phyloP scores from a whole-genome alignment of 23 tunicate genomes.

The Diplosoma virens region DNA sequence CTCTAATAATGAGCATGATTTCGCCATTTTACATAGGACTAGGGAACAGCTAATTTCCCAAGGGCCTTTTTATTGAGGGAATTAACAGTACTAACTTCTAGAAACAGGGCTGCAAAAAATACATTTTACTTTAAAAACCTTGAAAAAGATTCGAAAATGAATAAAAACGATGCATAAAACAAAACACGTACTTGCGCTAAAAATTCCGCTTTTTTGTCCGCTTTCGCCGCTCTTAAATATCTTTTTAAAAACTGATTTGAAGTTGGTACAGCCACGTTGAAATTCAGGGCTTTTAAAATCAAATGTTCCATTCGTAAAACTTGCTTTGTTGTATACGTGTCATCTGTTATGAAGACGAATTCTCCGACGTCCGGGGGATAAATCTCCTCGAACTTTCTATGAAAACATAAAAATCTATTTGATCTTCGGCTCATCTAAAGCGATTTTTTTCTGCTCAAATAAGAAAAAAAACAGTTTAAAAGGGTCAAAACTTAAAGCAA shows the following conservation, averaged over 20 bases:
- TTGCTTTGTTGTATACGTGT: slow-evolving; percentile 92
- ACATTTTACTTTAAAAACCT: too few species aligned
- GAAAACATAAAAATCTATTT: too few species aligned
- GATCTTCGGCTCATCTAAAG: too few species aligned
- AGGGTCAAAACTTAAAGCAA: too few species aligned
- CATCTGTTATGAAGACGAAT: slow-evolving; percentile 97
- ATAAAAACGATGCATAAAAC: background rate
- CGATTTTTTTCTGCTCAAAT: too few species aligned
- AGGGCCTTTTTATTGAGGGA: too few species aligned
- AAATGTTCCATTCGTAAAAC: slow-evolving; percentile 95
- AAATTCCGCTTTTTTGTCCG: slow-evolving; percentile 64
- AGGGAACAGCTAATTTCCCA: too few species aligned
- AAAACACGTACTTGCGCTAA: slow-evolving; percentile 48
- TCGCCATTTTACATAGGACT: too few species aligned
- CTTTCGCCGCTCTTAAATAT: slow-evolving; percentile 61
- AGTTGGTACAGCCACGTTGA: slow-evolving; percentile 89
- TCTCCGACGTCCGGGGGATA: slow-evolving; percentile 97
- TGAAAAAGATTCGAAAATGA: background rate
- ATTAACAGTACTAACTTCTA: too few species aligned
- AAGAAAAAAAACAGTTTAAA: too few species aligned
- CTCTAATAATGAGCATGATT: too few species aligned
- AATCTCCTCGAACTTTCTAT: slow-evolving; percentile 96
- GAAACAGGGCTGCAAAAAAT: too few species aligned
- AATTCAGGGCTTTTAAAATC: slow-evolving; percentile 77
- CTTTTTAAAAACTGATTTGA: slow-evolving; percentile 80